phyloP scores from a whole-genome alignment of 2,888 invertebrate species.

The Mesoligia furuncula region DNA sequence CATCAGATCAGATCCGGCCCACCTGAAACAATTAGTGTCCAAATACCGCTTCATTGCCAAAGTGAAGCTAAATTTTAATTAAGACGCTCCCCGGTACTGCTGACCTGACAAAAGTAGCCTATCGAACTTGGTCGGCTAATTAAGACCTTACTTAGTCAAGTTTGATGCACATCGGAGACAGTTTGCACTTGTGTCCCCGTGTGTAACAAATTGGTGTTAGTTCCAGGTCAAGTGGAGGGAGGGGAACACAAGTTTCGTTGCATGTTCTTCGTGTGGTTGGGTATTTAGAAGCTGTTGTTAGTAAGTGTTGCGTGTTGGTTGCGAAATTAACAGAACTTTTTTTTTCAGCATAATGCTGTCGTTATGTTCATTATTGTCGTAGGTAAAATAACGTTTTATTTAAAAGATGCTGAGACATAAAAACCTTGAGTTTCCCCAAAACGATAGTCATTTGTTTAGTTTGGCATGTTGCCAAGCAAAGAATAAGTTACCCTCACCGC shows the following conservation, averaged over 20 bases:
- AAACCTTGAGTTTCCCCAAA: neutral
- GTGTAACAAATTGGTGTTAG: constrained; percentile 64
- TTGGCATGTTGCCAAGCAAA: neutral
- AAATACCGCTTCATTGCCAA: constrained; percentile 12
- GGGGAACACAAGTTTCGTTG: constrained; percentile 35
- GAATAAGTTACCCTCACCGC: neutral
- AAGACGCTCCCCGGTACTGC: constrained; percentile 40
- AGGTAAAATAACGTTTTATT: neutral
- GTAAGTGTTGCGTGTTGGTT: neutral
- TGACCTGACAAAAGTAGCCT: constrained; percentile 56
- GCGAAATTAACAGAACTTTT: neutral
- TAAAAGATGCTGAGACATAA: neutral
- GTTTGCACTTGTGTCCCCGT: constrained; percentile 49
- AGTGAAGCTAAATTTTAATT: constrained; percentile 54
- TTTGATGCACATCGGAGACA: constrained; percentile 50
- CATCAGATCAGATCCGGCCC: neutral
- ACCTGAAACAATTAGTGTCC: constrained; percentile 27
- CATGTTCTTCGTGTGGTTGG: constrained; percentile 10
- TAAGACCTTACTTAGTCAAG: constrained; percentile 62
- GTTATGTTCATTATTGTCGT: neutral
- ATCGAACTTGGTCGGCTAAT: constrained; percentile 65
- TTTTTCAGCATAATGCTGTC: neutral
- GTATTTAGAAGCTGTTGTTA: constrained; percentile 17
- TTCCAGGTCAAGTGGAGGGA: constrained; percentile 50
- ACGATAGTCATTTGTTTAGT: neutral